phyloP scores from a whole-genome alignment of 2,113 vertebrate genomes.

The Osmerus eperlanus region DNA sequence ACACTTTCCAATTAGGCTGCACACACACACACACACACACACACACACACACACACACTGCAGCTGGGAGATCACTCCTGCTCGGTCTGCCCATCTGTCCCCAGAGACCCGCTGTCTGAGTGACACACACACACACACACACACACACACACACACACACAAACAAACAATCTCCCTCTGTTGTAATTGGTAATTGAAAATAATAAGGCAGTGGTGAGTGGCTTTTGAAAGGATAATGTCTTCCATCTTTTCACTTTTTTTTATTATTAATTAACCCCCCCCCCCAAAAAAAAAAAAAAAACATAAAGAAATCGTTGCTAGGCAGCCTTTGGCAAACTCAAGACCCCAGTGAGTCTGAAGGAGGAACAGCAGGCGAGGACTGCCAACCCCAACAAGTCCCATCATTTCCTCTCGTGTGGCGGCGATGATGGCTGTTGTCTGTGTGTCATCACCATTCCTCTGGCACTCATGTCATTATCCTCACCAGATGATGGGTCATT shows the following conservation, averaged over 20 bases:
- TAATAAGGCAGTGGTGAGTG: neutral
- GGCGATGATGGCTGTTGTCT: constrained; percentile 41
- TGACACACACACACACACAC: constrained; percentile 14
- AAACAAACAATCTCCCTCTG: neutral
- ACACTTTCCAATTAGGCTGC: constrained; percentile 70
- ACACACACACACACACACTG: constrained; percentile 7
- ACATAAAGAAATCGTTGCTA: neutral
- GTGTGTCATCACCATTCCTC: constrained; percentile 45
- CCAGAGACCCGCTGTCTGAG: constrained; percentile 29
- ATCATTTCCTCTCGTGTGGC: constrained; percentile 20
- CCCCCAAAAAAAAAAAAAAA: neutral
- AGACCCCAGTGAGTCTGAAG: neutral
- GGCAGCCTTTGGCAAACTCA: neutral
- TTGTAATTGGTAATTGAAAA: constrained; percentile 27
- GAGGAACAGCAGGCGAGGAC: neutral
- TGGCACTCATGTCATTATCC: constrained; percentile 44
- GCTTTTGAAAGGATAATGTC: neutral
- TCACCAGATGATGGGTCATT: constrained; percentile 60
- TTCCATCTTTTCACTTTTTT: no score
- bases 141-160: constrained; percentile 13
- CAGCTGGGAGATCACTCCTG: constrained; percentile 44
- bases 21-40: constrained; percentile 4
- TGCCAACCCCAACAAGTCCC: neutral
- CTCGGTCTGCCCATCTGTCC: constrained; percentile 49
- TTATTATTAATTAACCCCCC: neutral